Evolutionary conservation across 2,888 invertebrate genomes (phyloP), one percentile per base, ranked within the genome.

Genomic region (Melinaea marsaeus): DNA sequence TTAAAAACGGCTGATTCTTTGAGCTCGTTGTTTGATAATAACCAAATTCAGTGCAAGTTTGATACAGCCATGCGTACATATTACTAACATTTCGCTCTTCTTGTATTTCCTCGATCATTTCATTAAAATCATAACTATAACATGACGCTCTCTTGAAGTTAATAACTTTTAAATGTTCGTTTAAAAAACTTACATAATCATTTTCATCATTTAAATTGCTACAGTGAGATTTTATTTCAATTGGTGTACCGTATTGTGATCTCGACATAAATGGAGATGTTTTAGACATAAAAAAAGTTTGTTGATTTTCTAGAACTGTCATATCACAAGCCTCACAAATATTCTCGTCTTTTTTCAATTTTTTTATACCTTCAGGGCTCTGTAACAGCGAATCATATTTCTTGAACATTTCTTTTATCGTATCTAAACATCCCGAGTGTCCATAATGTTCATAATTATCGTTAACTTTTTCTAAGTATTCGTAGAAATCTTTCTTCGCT

Each of bases 21-120:
- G 92, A 92, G 67, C 91, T 91, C 0, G 94, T 91, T 0, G 93
- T 93, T 78, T 94, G 94, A 77, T 91, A 95, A 76, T 93, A 95
- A 37, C 95, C 95, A 75, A 94, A 95, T 82, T 96, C 95, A 3
- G 93, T 94, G 80, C 96, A 96, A 0, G 94, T 95, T 81, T 95
- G 95, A 77, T 94, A 95, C 0, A 84, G 85, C 95, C 95, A 95
- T 9, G 85, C 75, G 2, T 74, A 70, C n/a, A 7, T 6, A 32
- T 68, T 65, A 77, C 74, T 77, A 62, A 80, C 77, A 33, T 74
- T 69, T 4, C 74, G 64, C 57, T 74, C 77, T 58, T 80, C 75
- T 13, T 67, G 70, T 56, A 69, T 68, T 32, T 66, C 61, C 61
- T 80, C 72, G 13, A 88, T 76, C 73, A 83, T 75, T 22, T 71